Conservation (phyloP, 30 jellyfish, hydroid and myxozoan species). For the Mastigias papua region DNA sequence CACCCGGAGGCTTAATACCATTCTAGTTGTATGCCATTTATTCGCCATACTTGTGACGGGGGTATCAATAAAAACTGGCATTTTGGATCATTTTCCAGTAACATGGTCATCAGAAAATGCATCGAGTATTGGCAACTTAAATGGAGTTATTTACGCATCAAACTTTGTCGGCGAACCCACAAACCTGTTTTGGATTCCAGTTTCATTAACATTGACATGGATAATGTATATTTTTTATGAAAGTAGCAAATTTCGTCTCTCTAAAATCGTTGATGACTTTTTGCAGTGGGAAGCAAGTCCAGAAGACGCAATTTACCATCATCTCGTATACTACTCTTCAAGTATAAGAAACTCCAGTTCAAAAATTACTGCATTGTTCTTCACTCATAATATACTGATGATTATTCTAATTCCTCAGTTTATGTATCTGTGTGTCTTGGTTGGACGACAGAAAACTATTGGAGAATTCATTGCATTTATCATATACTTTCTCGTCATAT, state of each 20-base stretch:
- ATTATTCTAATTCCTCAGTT: constrained; percentile 9
- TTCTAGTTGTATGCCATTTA: not conserved
- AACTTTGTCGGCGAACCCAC: constrained; percentile 3
- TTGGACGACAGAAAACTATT: not conserved
- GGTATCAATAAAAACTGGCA: constrained; percentile 21
- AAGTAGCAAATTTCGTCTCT: constrained; percentile 16
- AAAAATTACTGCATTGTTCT: not conserved
- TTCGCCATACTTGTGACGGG: not conserved
- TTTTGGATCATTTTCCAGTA: constrained; percentile 9
- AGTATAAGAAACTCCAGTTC: not conserved
- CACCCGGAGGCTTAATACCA: not conserved
- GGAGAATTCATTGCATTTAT: not conserved
- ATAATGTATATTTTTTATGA: constrained; percentile 1
- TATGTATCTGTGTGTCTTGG: constrained; percentile 5
- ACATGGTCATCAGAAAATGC: constrained; percentile 25
- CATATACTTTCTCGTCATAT: not conserved
- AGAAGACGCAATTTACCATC: constrained; percentile 32
- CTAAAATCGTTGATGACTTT: constrained; percentile 2
- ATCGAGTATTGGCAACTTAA: not conserved
- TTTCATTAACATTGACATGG: constrained; percentile 24
- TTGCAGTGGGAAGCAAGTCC: constrained; percentile 16
- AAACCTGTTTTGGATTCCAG: constrained; percentile 1
- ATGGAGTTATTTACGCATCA: not conserved
- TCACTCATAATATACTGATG: constrained; percentile 20
- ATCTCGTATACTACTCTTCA: not conserved